These are phyloP conservation scores for Gibbula magus DNA, from an alignment of 2,888 invertebrate species.

Conservation along the genomic window DNA sequence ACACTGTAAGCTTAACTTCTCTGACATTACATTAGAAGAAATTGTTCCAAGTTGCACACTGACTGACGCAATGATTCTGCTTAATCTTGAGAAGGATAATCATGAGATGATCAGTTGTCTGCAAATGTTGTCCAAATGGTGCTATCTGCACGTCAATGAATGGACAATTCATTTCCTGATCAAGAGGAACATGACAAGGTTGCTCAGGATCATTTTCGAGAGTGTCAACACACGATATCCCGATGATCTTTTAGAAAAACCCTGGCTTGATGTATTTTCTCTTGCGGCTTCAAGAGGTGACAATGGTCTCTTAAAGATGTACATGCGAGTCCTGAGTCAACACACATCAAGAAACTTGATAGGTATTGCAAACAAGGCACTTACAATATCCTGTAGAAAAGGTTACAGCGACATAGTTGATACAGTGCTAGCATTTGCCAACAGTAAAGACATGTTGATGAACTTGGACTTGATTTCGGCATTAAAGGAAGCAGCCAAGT, in stretches of 20 bases:
- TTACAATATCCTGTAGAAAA: background rate
- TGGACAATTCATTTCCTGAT: background rate
- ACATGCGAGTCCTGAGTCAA: background rate
- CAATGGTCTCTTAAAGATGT: background rate
- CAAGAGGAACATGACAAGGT: background rate
- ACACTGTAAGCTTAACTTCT: background rate
- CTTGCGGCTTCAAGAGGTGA: background rate
- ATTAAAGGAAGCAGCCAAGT: background rate
- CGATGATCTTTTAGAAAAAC: background rate
- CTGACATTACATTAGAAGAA: background rate
- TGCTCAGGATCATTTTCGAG: background rate
- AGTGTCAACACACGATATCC: background rate
- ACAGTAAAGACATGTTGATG: background rate
- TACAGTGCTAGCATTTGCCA: background rate
- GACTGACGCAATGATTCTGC: background rate
- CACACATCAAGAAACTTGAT: background rate
- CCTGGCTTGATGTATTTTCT: background rate
- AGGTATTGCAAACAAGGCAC: background rate
- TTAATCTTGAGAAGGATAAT: background rate
- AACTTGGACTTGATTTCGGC: background rate
- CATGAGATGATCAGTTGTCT: background rate
- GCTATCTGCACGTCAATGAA: background rate
- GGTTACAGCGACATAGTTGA: conserved; percentile 1
- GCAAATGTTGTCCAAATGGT: background rate
- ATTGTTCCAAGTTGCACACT: background rate